Conservation (phyloP, 2,888 invertebrate species). For the Caenorhabditis sp. region DNA sequence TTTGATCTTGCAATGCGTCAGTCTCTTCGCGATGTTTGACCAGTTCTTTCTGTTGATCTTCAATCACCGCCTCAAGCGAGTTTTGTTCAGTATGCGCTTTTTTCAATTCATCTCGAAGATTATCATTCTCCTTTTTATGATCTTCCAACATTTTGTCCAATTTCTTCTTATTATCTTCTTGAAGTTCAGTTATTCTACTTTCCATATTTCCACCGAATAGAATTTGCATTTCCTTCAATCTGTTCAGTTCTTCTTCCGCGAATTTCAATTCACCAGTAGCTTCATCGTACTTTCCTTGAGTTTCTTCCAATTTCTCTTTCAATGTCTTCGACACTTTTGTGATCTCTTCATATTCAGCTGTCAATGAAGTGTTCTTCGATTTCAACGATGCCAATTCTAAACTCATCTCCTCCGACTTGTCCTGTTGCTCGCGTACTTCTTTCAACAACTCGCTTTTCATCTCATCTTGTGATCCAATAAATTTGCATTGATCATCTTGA, state of each 20-base stretch:
- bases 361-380: conserved; percentile 14
- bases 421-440: conserved; percentile 33
- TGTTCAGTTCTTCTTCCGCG: conserved; percentile 20
- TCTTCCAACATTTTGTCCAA: conserved; percentile 15
- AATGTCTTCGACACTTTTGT: conserved; percentile 7
- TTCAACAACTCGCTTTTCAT: conserved; percentile 28
- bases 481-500: conserved; percentile 40
- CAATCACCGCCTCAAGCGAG: conserved; percentile 28
- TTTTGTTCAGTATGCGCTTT: conserved; percentile 31
- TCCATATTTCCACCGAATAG: conserved; percentile 18
- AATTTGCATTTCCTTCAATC: conserved; percentile 26
- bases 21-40: conserved; percentile 16
- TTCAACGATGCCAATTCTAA: conserved; percentile 14
- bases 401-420: conserved; percentile 12
- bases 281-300: conserved; percentile 21
- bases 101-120: conserved; percentile 22
- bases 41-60: conserved; percentile 41
- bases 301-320: conserved; percentile 14
- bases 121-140: conserved; percentile 18
- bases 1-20: conserved; percentile 19
- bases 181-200: conserved; percentile 14
- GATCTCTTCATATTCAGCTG: conserved; percentile 7
- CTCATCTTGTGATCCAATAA: conserved; percentile 40
- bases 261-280: conserved; percentile 7
- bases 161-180: conserved; percentile 19